A percentile compares a stretch with the other conserved stretches of the same genome.
Conservation (phyloP, 2,797 vertebrate species). For the Xenentodon cancila region DNA sequence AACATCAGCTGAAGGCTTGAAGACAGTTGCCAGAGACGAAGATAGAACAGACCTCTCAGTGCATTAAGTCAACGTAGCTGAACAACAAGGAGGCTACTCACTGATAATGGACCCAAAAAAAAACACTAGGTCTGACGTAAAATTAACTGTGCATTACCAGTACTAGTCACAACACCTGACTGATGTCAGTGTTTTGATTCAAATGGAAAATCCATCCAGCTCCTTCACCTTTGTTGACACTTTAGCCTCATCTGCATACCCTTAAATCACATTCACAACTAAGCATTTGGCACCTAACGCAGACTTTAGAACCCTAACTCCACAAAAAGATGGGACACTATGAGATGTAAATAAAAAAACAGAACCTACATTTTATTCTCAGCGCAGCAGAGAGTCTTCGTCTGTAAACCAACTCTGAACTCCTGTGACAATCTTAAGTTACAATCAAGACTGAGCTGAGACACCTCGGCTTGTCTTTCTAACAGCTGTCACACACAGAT, state of each 20-base stretch:
- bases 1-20: constrained; percentile 15
- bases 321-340: too few relatives aligned
- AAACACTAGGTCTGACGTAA: background rate
- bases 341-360: too few relatives aligned
- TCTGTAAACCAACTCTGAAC: constrained; percentile 33
- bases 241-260: too few relatives aligned
- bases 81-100: constrained; percentile 2
- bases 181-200: too few relatives aligned
- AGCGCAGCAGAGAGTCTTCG: constrained; percentile 39
- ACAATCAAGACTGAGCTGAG: constrained; percentile 43
- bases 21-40: constrained; percentile 13
- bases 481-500: constrained; percentile 33
- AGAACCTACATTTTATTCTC: too few relatives aligned
- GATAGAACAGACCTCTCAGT: constrained; percentile 15
- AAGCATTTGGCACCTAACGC: too few relatives aligned
- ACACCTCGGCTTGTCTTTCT: constrained; percentile 29
- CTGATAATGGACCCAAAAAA: background rate
- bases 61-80: constrained; percentile 19
- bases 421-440: constrained; percentile 35
- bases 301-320: too few relatives aligned
- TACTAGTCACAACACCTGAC: too few relatives aligned
- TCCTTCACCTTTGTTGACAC: too few relatives aligned
- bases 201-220: too few relatives aligned
- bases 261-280: too few relatives aligned
- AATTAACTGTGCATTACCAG: background rate